Evolutionary conservation across 2,797 vertebrate genomes (phyloP).

Genomic region (Sebastes paucispinis): DNA sequence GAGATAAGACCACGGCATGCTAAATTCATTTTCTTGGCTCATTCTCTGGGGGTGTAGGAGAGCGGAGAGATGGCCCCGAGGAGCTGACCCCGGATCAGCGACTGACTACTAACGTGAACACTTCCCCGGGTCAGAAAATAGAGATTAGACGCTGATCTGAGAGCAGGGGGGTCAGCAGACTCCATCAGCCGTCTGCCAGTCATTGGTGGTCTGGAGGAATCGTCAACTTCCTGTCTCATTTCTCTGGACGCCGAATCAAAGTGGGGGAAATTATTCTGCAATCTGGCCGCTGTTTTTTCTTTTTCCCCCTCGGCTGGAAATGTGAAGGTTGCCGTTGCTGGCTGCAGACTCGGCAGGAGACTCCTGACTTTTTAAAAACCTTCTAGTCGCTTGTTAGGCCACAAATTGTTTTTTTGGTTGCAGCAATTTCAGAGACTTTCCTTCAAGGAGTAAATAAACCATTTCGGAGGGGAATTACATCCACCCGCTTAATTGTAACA

Average conservation of each 20-base stretch:
- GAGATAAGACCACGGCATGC: slow-evolving; percentile 80
- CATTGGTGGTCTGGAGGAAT: slow-evolving; percentile 82
- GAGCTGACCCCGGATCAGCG: slow-evolving; percentile 60
- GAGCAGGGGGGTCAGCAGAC: slow-evolving; percentile 37
- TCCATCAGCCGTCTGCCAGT: slow-evolving; percentile 56
- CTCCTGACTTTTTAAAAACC: slow-evolving; percentile 39
- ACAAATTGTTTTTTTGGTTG: slow-evolving; percentile 73
- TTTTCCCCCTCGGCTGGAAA: slow-evolving; percentile 62
- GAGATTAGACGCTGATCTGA: slow-evolving; percentile 56
- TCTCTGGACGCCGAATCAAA: slow-evolving; percentile 83
- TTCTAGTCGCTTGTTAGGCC: slow-evolving; percentile 52
- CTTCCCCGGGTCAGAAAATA: neutral
- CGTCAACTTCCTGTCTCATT: slow-evolving; percentile 86
- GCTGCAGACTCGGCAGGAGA: slow-evolving; percentile 47
- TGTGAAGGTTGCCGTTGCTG: slow-evolving; percentile 58
- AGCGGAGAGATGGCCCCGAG: slow-evolving; percentile 39
- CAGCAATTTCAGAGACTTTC: slow-evolving; percentile 69
- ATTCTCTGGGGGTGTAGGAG: slow-evolving; percentile 54
- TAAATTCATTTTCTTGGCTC: slow-evolving; percentile 81
- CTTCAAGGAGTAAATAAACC: slow-evolving; percentile 70
- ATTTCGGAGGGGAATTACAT: slow-evolving; percentile 66
- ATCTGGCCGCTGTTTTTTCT: slow-evolving; percentile 80
- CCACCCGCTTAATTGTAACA: slow-evolving; percentile 64
- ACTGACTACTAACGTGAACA: slow-evolving; percentile 13
- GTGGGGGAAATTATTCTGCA: slow-evolving; percentile 81